Percentiles rank a stretch among this genome's conserved stretches.
phyloP scores from a whole-genome alignment of 2,797 vertebrate genomes.

The Myripristis murdjan region DNA sequence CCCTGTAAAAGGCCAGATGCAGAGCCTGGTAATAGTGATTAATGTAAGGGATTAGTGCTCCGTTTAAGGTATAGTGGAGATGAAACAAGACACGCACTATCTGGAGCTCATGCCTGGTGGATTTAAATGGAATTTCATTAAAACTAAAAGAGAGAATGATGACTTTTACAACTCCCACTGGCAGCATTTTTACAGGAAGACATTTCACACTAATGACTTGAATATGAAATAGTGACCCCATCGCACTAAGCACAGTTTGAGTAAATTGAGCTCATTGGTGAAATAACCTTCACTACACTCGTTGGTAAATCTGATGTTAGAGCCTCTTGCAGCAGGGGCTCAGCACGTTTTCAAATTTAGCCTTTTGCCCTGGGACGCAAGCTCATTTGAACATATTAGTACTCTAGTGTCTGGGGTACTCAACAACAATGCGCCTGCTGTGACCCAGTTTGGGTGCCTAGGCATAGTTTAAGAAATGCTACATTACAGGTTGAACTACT shows the following conservation, averaged over 20 bases:
- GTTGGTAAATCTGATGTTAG: slow-evolving; percentile 51
- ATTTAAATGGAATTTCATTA: slow-evolving; percentile 76
- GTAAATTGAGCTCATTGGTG: slow-evolving; percentile 70
- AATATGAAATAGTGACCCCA: slow-evolving; percentile 74
- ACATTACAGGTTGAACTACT: slow-evolving; percentile 43
- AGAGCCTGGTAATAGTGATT: slow-evolving; percentile 44
- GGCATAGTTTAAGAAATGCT: slow-evolving; percentile 30
- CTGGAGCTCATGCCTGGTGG: slow-evolving; percentile 53
- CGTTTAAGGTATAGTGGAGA: slow-evolving; percentile 56
- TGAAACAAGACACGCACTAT: slow-evolving; percentile 47
- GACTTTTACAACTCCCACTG: slow-evolving; percentile 71
- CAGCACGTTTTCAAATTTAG: slow-evolving; percentile 38
- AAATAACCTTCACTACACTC: slow-evolving; percentile 62
- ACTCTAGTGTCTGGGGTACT: slow-evolving; percentile 52
- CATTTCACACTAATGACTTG: slow-evolving; percentile 74
- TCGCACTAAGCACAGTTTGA: slow-evolving; percentile 61
- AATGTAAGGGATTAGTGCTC: slow-evolving; percentile 53
- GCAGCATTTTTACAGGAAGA: slow-evolving; percentile 71
- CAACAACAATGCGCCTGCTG: slow-evolving; percentile 33
- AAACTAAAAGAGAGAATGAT: slow-evolving; percentile 68
- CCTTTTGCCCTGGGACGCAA: slow-evolving; percentile 37
- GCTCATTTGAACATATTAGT: slow-evolving; percentile 51
- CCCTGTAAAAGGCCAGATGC: slow-evolving; percentile 2
- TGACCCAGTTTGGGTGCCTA: slow-evolving; percentile 48
- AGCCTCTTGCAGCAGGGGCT: slow-evolving; percentile 39